Base-by-base conservation (phyloP, 30 jellyfish, hydroid and myxozoan species). In the Catostylus mosaicus region DNA sequence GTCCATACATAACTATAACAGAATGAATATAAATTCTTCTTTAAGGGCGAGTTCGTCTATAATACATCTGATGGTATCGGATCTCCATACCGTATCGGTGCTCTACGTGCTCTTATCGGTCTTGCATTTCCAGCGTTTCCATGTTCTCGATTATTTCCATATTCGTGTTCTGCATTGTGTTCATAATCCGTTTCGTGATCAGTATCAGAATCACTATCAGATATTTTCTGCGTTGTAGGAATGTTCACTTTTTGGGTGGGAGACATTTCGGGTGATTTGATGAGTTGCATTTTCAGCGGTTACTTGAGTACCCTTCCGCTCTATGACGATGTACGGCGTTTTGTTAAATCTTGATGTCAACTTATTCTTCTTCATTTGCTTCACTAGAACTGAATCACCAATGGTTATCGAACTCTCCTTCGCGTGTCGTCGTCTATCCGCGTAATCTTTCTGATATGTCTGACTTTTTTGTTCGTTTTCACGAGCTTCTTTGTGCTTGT, bases 341-440 rank as follows among this genome's bases (percentile, higher is more conserved):
- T 67, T 67, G 59, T 67, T 67, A 30, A 64, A 64, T 3, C 77
- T 23, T 16, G 77, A 64, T 64, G 77, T 64, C 46, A 64, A 30
- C 77, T 67, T 67, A 22, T 67, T 67, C 32, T 67, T 19, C 61
- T 35, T 32, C 0, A 7, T 7, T 18, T 67, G 80, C 63, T 67
- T 67, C 61, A 35, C 80, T 22, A 35, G 63, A 30, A 67, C 80
- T 10, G 80, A 7, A 30, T 35, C 61, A 6, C 80, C 63, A 30
- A 30, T 35, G 7, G 80, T 12, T 64, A 67, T 32, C 7, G 63
- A 30, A 35, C 80, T 52, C 30, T 52, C 82, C 30, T n/a, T 60
- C n/a, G 72, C 84, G 29, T 78, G 30, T 62, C 82, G n/a, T 34
- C 82, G 68, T 57, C 61, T 51, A 36, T 75, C 62, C 20, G 87